These are phyloP conservation scores for Toxotes chatareus DNA, from an alignment of 2,113 vertebrate species.

Conservation along the genomic window DNA sequence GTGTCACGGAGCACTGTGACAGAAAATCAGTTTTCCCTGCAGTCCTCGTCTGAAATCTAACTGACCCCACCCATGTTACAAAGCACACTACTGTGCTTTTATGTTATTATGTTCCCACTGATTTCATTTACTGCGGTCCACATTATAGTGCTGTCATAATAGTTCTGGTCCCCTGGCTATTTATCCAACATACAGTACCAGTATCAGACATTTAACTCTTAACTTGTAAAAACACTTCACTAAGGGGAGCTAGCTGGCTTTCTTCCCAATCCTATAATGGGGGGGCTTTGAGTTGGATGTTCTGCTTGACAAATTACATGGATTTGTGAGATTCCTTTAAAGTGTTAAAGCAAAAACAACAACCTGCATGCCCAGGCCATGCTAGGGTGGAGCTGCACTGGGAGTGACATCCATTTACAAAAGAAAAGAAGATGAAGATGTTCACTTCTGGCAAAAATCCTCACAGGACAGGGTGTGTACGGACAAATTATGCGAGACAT, in stretches of 20 bases:
- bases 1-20: conserved; percentile 25
- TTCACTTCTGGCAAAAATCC: conserved; percentile 49
- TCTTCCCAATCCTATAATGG: conserved; percentile 11
- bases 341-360: conserved; percentile 24
- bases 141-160: conserved; percentile 8
- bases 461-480: conserved; percentile 57
- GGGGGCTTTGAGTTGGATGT: conserved; percentile 30
- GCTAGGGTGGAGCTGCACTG: conserved; percentile 55
- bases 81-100: conserved; percentile 14
- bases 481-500: conserved; percentile 41
- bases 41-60: conserved; percentile 43
- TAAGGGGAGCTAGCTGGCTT: not conserved
- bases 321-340: conserved; percentile 43
- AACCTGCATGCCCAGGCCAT: conserved; percentile 55
- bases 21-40: conserved; percentile 61
- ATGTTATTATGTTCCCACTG: conserved; percentile 16
- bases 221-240: conserved; percentile 28
- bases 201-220: not conserved
- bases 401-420: conserved; percentile 35
- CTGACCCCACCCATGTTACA: conserved; percentile 47
- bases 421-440: conserved; percentile 47
- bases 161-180: conserved; percentile 24
- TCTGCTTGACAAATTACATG: conserved; percentile 43
- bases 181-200: conserved; percentile 31
- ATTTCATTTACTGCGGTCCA: not conserved